Base-by-base conservation (phyloP, 2,797 vertebrate species). In the Liparis tanakae region DNA sequence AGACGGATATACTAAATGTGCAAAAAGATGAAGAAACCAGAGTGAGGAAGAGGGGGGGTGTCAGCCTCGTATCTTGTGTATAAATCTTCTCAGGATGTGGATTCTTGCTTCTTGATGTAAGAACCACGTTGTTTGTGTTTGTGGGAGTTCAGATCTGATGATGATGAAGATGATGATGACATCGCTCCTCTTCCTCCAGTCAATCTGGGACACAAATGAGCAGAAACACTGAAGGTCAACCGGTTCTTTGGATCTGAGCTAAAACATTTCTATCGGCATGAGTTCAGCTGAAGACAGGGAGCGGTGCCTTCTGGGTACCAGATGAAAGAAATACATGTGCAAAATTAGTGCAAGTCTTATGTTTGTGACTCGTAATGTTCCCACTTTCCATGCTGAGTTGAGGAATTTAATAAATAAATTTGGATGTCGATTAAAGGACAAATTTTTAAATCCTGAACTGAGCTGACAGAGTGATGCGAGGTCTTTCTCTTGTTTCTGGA, bases 191-290 rank as follows among this genome's bases (percentile, higher is more conserved):
- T 58, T 70, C 41, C 66, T 59, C 61, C 15, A n/a, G 73, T 55
- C 50, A 46, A 43, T 22, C 50, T 56, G 20, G 14, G 43, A 70
- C 60, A 41, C 30, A 61, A 58, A 59, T 56, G 22, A 72, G 37
- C 15, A 70, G 50, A 65, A 41, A 13, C 33, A 61, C 44, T 10
- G 61, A 61, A n/a, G 56, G n/a, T 62, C n/a, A 72, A 9, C 36
- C 43, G 39, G 39, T 37, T 70, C 25, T 30, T 69, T 63, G 18
- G 20, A 55, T 39, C 34, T n/a, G 14, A 67, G 13, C 60, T 44
- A 50, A 8, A 43, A 30, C 55, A 30, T 48, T 33, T 10, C 22
- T 44, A 51, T 2, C 41, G 33, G 10, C 25, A 41, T 61, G 7
- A 56, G 33, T 61, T 62, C n/a, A 58, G n/a, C 36, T 18, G 1